phyloP scores from a whole-genome alignment of 2,888 invertebrate species.

The Shargacucullia verbasci region DNA sequence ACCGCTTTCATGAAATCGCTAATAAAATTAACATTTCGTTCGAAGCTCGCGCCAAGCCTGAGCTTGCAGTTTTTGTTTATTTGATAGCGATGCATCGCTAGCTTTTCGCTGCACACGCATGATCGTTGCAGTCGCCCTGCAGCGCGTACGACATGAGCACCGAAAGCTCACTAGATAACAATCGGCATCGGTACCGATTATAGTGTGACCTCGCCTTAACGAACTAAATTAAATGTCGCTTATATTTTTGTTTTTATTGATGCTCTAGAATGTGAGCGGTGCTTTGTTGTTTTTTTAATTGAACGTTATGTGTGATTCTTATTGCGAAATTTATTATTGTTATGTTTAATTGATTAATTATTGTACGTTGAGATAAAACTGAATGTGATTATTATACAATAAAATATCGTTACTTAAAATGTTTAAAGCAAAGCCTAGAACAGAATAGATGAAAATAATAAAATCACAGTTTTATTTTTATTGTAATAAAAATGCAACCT shows the following conservation, averaged over 20 bases:
- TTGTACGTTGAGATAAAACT: not conserved
- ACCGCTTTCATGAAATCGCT: slow-evolving; percentile 68
- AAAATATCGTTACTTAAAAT: not conserved
- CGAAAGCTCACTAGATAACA: slow-evolving; percentile 65
- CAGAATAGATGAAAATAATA: slow-evolving; percentile 33
- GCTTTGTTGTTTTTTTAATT: slow-evolving; percentile 17
- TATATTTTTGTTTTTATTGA: slow-evolving; percentile 33
- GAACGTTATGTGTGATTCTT: slow-evolving; percentile 5
- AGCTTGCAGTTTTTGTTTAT: slow-evolving; percentile 85
- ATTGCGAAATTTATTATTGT: not conserved
- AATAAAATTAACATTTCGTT: slow-evolving; percentile 72
- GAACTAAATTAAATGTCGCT: slow-evolving; percentile 40
- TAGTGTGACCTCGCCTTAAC: slow-evolving; percentile 65
- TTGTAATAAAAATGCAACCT: slow-evolving; percentile 69
- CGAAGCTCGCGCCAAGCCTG: slow-evolving; percentile 71
- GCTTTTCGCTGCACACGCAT: slow-evolving; percentile 77
- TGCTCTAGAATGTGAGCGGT: slow-evolving; percentile 30
- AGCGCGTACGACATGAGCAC: slow-evolving; percentile 83
- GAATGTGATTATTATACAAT: not conserved
- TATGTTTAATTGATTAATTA: not conserved
- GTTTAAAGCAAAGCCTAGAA: slow-evolving; percentile 31
- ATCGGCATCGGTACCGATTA: slow-evolving; percentile 57
- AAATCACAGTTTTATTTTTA: slow-evolving; percentile 37
- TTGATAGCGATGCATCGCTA: slow-evolving; percentile 85
- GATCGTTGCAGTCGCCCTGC: slow-evolving; percentile 77